phyloP scores from a whole-genome alignment of 2,797 vertebrate genomes.

The Microhierax caerulescens region DNA sequence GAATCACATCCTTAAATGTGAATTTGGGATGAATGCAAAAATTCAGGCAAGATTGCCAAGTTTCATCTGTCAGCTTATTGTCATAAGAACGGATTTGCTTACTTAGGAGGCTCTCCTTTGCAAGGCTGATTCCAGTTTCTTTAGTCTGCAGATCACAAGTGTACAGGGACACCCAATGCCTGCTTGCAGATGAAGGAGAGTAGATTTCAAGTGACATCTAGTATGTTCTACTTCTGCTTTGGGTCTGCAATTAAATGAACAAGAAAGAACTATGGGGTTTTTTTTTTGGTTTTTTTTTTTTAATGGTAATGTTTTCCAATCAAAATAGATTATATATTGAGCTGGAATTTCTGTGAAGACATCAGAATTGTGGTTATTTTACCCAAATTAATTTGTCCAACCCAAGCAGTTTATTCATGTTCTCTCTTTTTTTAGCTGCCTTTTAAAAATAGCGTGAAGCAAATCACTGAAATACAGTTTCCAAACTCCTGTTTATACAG shows the following conservation, averaged over 20 bases:
- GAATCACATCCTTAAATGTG: neutral
- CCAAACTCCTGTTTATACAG: constrained; percentile 22
- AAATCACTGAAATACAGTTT: constrained; percentile 6
- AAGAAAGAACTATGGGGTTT: rapidly evolving
- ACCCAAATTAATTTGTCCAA: neutral
- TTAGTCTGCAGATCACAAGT: neutral
- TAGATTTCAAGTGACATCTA: neutral
- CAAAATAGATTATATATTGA: neutral
- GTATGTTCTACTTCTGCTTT: neutral
- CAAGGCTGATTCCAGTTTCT: neutral
- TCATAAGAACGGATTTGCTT: neutral
- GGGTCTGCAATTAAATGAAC: neutral
- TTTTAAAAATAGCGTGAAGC: constrained; percentile 1
- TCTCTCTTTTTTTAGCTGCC: neutral
- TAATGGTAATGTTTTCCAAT: neutral
- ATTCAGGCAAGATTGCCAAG: neutral
- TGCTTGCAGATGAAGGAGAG: neutral
- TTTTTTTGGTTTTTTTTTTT: neutral
- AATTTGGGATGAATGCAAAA: neutral
- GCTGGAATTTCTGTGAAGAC: neutral
- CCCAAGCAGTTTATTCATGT: neutral
- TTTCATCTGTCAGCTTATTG: neutral
- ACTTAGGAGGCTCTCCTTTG: neutral
- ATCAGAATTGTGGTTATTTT: neutral
- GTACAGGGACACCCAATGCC: neutral